phyloP scores from a whole-genome alignment of 2,113 vertebrate species.

The Myrmecophaga tridactyla region DNA sequence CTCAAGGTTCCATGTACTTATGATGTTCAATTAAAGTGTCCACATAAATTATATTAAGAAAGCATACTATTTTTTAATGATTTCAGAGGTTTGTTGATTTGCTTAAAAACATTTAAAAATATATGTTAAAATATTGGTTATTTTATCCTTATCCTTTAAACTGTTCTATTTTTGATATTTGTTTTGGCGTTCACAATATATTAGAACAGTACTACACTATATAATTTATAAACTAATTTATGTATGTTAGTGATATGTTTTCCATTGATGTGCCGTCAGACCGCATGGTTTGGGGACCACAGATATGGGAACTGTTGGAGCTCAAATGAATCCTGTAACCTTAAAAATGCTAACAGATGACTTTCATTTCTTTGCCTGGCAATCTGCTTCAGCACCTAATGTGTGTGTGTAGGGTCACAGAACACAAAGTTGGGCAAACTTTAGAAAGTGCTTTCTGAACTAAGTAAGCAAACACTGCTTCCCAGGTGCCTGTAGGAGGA shows the following conservation, averaged over 20 bases:
- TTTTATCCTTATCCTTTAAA: neutral
- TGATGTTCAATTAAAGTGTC: too few species aligned
- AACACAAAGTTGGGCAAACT: neutral
- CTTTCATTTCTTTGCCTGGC: neutral
- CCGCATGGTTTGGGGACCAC: neutral
- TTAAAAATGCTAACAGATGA: too few species aligned
- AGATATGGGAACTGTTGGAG: neutral
- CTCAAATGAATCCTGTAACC: too few species aligned
- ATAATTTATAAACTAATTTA: neutral
- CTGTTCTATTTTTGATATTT: neutral
- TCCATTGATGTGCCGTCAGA: neutral
- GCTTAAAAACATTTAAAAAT: neutral
- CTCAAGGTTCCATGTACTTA: too few species aligned
- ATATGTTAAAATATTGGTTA: neutral
- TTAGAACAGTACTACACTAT: neutral
- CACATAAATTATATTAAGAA: too few species aligned
- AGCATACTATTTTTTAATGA: neutral
- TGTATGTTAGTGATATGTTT: fast-evolving
- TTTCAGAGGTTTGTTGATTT: neutral
- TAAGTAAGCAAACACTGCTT: neutral
- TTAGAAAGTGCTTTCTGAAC: neutral
- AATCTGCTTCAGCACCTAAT: neutral
- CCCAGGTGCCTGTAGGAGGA: neutral
- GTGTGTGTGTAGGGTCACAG: neutral
- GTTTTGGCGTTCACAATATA: neutral